A percentile compares a stretch with the other conserved stretches of the same genome.
Evolutionary conservation across 2,888 invertebrate genomes (phyloP).

Genomic region (Fragum whitleyi): DNA sequence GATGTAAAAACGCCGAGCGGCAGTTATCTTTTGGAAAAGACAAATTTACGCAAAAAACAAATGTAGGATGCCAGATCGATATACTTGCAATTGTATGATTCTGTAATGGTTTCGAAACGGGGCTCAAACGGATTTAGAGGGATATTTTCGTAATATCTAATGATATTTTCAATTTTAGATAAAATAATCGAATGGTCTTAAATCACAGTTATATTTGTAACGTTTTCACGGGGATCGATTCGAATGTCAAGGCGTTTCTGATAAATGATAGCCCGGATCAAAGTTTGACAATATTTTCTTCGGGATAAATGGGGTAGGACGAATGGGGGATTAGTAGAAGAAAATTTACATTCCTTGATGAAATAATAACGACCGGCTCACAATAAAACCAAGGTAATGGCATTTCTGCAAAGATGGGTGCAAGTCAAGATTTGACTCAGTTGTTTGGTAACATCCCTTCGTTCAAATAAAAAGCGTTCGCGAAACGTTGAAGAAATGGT

Average conservation of each 20-base stretch:
- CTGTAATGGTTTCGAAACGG: slow-evolving; percentile 34
- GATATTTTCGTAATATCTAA: slow-evolving; percentile 59
- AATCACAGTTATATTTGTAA: slow-evolving; percentile 62
- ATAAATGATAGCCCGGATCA: slow-evolving; percentile 57
- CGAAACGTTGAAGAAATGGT: too few species aligned
- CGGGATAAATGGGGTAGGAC: slow-evolving; percentile 50
- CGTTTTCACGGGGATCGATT: slow-evolving; percentile 62
- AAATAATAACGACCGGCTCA: slow-evolving; percentile 33
- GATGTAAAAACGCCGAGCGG: too few species aligned
- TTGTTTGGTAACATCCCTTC: too few species aligned
- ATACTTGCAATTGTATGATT: slow-evolving; percentile 9
- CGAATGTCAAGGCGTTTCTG: slow-evolving; percentile 51
- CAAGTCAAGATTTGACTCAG: too few species aligned
- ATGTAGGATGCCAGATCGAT: slow-evolving; percentile 9
- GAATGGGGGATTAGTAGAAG: slow-evolving; percentile 54
- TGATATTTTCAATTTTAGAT: slow-evolving; percentile 61
- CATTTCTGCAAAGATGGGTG: neutral
- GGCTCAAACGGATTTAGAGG: slow-evolving; percentile 34
- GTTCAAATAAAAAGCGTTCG: too few species aligned
- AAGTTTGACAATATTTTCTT: slow-evolving; percentile 63
- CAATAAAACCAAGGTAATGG: slow-evolving; percentile 1
- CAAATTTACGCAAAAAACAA: too few species aligned
- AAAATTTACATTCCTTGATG: slow-evolving; percentile 59
- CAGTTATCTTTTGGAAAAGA: too few species aligned
- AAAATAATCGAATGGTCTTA: slow-evolving; percentile 56